These are phyloP conservation scores for Gallinago solitaria DNA, from an alignment of 2,797 vertebrate species.

Conservation along the genomic window DNA sequence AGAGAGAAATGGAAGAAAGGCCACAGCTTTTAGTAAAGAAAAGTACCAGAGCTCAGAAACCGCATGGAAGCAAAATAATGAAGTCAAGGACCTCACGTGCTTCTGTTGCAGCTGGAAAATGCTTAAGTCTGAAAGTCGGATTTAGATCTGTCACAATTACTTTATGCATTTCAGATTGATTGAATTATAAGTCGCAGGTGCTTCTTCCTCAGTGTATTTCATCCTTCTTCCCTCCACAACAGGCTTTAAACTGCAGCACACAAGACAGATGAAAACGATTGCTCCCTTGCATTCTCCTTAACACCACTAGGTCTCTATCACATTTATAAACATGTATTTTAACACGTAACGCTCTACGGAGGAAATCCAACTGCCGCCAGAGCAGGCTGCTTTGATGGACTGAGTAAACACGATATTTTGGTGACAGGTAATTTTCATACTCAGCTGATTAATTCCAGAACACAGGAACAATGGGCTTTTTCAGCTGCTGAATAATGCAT, in stretches of 20 bases:
- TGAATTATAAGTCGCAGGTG: constrained; percentile 51
- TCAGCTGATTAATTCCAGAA: constrained; percentile 67
- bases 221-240: not conserved
- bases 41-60: not conserved
- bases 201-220: not conserved
- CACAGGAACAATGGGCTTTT: constrained; percentile 60
- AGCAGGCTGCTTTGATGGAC: constrained; percentile 42
- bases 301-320: not conserved
- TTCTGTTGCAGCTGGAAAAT: constrained; percentile 33
- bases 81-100: constrained; percentile 41
- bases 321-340: not conserved
- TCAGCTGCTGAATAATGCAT: constrained; percentile 67
- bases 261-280: not conserved
- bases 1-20: constrained; percentile 32
- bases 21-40: not conserved
- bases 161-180: constrained; percentile 16
- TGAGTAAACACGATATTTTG: constrained; percentile 49
- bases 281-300: not conserved
- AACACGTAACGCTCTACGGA: not conserved
- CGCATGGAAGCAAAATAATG: constrained; percentile 44
- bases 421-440: constrained; percentile 70
- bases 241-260: not conserved
- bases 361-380: not conserved
- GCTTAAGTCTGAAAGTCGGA: not conserved
- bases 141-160: constrained; percentile 51